Conservation (phyloP, 2,888 invertebrate genomes). For the Epsilonema sp. region DNA sequence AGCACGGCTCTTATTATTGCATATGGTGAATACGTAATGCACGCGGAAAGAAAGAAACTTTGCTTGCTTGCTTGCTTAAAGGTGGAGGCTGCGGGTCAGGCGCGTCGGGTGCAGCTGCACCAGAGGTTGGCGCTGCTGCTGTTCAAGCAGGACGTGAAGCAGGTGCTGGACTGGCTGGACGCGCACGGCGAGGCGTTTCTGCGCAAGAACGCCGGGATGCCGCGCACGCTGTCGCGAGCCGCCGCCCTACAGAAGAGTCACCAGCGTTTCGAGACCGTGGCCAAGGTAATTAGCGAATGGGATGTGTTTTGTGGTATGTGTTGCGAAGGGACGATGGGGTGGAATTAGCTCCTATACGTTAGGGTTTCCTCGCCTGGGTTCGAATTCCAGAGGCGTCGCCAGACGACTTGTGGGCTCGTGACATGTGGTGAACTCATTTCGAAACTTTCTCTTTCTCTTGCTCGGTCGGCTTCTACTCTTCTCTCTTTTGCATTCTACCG, state of each 20-base stretch:
- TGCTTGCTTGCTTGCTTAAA: no score
- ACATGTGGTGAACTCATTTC: no score
- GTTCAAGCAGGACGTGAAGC: conserved; percentile 91
- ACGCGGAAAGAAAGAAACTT: no score
- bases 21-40: no score
- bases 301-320: background rate
- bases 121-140: conserved; percentile 70
- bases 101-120: conserved; percentile 78
- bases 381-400: no score
- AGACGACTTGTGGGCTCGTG: no score
- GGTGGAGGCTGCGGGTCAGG: conserved; percentile 78
- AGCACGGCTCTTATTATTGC: no score
- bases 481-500: no score
- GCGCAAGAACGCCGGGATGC: conserved; percentile 86
- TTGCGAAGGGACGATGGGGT: background rate
- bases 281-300: conserved; percentile 55
- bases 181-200: conserved; percentile 94
- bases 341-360: no score
- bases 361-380: no score
- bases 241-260: conserved; percentile 91
- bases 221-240: conserved; percentile 78
- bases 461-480: no score
- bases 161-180: conserved; percentile 87
- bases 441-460: no score
- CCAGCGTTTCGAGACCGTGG: conserved; percentile 93